Evolutionary conservation across 2,797 vertebrate species (phyloP).

Genomic region (Scolopax rusticola): DNA sequence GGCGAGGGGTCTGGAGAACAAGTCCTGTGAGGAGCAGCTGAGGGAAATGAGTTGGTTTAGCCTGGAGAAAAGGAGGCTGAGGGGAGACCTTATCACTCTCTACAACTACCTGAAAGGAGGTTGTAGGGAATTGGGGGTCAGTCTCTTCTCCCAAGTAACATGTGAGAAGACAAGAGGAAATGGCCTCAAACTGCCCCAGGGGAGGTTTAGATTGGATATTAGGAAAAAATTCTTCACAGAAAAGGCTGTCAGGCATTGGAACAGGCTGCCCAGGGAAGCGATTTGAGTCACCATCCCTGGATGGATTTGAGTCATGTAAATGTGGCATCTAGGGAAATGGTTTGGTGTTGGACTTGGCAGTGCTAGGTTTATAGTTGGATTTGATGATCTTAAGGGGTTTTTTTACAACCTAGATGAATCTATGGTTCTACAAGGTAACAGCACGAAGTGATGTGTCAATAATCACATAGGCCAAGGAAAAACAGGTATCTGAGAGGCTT

Average conservation of each 20-base stretch:
- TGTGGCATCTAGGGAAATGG: accelerated
- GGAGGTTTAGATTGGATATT: neutral
- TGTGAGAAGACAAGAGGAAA: neutral
- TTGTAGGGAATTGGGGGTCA: accelerated
- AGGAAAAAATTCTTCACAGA: neutral
- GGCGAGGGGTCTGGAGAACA: neutral
- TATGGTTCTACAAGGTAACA: neutral
- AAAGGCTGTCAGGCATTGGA: neutral
- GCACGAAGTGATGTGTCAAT: neutral
- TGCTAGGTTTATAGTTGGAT: neutral
- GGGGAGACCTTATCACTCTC: neutral
- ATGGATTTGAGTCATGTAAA: accelerated
- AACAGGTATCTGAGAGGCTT: neutral
- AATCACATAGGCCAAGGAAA: neutral
- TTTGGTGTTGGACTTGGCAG: neutral
- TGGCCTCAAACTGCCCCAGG: neutral
- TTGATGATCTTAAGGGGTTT: neutral
- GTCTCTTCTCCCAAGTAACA: neutral
- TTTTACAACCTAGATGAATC: neutral
- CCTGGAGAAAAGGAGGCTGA: no score
- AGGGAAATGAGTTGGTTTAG: neutral
- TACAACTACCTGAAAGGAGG: neutral
- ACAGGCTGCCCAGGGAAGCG: neutral
- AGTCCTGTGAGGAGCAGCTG: accelerated
- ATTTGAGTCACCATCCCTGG: neutral